Conservation (phyloP, 2,113 vertebrate species). For the Mystacornis crossleyi region DNA sequence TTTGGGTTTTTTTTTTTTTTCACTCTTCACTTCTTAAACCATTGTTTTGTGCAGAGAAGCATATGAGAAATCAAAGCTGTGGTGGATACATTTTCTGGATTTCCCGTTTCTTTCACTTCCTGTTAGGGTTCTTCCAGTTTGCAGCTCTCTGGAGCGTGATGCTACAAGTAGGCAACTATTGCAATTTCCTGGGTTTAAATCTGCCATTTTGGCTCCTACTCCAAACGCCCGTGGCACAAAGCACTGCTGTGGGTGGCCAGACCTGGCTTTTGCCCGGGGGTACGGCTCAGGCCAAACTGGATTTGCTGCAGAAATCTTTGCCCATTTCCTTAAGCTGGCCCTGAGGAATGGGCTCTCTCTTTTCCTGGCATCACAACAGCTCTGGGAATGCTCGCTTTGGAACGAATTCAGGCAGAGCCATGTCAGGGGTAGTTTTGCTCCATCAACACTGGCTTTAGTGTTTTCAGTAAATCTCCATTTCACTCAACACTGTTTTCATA, state of each 20-base stretch:
- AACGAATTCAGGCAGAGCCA: background rate
- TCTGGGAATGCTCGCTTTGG: background rate
- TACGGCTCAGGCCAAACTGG: background rate
- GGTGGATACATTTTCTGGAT: background rate
- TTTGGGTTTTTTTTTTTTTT: background rate
- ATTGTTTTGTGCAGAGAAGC: background rate
- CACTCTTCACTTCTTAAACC: background rate
- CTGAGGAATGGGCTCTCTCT: background rate
- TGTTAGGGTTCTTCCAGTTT: background rate
- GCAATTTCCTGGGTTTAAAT: background rate
- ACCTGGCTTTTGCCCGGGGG: background rate
- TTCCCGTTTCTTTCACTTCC: background rate
- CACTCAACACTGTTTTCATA: background rate
- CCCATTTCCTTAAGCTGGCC: background rate
- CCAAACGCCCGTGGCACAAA: rapidly evolving
- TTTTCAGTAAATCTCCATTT: slow-evolving; percentile 29
- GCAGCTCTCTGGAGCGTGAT: background rate
- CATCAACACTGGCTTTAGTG: background rate
- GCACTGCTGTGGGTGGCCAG: background rate
- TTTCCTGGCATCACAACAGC: rapidly evolving
- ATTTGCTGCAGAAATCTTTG: background rate
- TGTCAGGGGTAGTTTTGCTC: background rate
- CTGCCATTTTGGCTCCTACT: background rate
- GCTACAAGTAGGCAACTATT: too few species aligned
- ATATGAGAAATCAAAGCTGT: background rate